Conservation (phyloP, 2,113 vertebrate species). For the Ifrita kowaldi region DNA sequence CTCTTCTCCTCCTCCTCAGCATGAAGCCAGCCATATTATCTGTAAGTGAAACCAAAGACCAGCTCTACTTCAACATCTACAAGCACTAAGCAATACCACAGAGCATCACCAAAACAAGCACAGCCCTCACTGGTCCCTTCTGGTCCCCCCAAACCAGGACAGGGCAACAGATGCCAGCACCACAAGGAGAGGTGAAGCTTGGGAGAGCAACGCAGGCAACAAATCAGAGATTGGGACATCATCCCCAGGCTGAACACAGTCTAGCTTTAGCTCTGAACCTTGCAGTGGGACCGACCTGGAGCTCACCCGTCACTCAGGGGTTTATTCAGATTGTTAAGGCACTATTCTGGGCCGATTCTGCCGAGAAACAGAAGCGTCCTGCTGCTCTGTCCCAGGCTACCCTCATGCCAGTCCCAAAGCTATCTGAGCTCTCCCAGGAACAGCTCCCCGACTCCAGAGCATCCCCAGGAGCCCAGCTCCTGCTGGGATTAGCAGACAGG, state of each 20-base stretch:
- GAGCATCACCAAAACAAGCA: background rate
- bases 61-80: background rate
- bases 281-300: background rate
- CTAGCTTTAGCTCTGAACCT: background rate
- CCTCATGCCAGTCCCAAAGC: background rate
- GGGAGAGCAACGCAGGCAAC: fast-evolving
- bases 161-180: background rate
- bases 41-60: background rate
- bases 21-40: background rate
- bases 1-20: background rate
- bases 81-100: fast-evolving
- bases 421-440: background rate
- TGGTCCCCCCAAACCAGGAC: background rate
- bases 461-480: background rate
- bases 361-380: background rate
- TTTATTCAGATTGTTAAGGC: conserved; percentile 43
- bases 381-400: background rate
- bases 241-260: background rate
- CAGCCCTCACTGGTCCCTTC: background rate
- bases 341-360: conserved; percentile 51
- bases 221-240: background rate
- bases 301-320: background rate
- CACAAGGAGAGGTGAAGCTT: background rate
- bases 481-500: background rate
- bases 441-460: background rate